phyloP scores from a whole-genome alignment of 1,140 invertebrate genomes.

The Mamestra configurata region DNA sequence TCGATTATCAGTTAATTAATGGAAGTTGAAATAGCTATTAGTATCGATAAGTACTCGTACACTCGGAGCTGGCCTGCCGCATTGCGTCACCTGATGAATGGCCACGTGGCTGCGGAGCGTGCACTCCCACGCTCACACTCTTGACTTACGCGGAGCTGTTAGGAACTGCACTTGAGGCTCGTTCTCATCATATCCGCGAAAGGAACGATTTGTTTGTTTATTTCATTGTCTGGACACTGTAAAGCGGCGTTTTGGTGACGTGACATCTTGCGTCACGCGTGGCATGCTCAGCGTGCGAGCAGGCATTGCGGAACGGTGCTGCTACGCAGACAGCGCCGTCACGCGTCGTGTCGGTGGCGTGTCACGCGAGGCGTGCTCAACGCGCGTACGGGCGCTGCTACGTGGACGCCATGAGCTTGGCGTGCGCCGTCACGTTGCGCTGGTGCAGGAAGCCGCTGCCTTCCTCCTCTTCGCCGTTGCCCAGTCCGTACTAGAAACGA shows the following conservation, averaged over 20 bases:
- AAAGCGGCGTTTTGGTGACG: neutral
- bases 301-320: no score
- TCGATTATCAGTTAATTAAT: slow-evolving; percentile 32
- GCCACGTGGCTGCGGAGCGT: no score
- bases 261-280: neutral
- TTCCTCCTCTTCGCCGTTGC: slow-evolving; percentile 84
- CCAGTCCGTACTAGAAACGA: slow-evolving; percentile 74
- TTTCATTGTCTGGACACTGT: slow-evolving; percentile 1
- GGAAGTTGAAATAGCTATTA: slow-evolving; percentile 33
- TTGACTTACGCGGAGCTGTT: neutral
- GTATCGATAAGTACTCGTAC: slow-evolving; percentile 4
- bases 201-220: no score
- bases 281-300: no score
- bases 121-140: no score
- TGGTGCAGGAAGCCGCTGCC: slow-evolving; percentile 92
- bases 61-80: slow-evolving; percentile 2
- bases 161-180: neutral
- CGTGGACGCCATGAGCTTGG: slow-evolving; percentile 94
- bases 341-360: no score
- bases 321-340: no score
- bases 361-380: neutral
- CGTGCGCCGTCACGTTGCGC: slow-evolving; percentile 93
- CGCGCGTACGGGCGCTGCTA: slow-evolving; percentile 76
- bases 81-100: neutral
- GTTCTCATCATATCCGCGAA: neutral